Base-by-base conservation (phyloP, 2,797 vertebrate species). In the Erpetoichthys calabaricus region DNA sequence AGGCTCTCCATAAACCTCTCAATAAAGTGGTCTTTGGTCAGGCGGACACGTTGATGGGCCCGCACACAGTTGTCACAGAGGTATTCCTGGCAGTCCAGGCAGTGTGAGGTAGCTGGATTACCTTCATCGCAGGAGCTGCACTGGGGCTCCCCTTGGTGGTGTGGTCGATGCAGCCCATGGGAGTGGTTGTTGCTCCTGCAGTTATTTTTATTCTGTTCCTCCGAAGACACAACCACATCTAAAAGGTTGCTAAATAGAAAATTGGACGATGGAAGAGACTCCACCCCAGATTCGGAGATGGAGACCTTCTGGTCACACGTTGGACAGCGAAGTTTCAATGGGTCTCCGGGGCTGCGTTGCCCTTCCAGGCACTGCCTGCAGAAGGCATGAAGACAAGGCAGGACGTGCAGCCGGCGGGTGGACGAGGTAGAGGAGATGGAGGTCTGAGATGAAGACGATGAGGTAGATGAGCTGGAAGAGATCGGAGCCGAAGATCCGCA, bases 21-120 rank as follows among this genome's bases (percentile, higher is more conserved):
- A 7, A 93, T 93, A 81, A 90, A 92, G 80, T 95, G 92, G 82
- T 93, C 91, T 76, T 94, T 93, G 73, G 91, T 95, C 69, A 95
- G 86, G 58, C 90, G 80, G 65, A 95, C 91, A 54, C 91, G 79
- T 75, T 91, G 91, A 75, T 95, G 91, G 43, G 91, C 91, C 59
- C 88, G 81, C 68, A 94, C 88, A 59, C 91, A 95, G 81, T 91
- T 94, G 74, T 90, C 88, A 61, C 91, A 93, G 73, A 95, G 85
- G 73, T 91, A 90, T 65, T 94, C 91, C 77, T 92, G 91, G 78
- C 91, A 95, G 76, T 94, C 91, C 42, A 94, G 85, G 81, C 91
- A 94, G 75, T 89, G 90, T 42, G 88, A 91, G 46, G 87, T 89
- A 57, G 88, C 90, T 1, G 82, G 81, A 75, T 90, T 92, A 67